Conservation (phyloP, 2,888 invertebrate genomes). For the Boloria euphrosyne region DNA sequence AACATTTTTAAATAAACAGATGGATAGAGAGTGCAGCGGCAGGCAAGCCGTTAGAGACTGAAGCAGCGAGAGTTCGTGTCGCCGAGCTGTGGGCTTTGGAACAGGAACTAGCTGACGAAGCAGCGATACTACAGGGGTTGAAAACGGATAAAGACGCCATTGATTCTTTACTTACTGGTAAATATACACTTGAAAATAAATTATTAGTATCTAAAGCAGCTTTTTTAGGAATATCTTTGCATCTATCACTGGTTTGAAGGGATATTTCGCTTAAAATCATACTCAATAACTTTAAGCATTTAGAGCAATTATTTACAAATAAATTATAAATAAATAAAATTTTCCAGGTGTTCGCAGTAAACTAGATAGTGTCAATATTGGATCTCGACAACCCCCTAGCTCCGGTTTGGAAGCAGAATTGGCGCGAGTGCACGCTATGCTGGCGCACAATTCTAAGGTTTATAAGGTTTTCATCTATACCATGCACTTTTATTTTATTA, state of each 20-base stretch:
- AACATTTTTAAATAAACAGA: slow-evolving; percentile 65
- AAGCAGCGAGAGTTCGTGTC: slow-evolving; percentile 73
- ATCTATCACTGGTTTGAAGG: too few relatives aligned
- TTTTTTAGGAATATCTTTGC: too few relatives aligned
- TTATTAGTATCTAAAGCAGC: too few relatives aligned
- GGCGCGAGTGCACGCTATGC: slow-evolving; percentile 90
- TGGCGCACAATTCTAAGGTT: slow-evolving; percentile 96
- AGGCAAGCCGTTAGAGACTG: slow-evolving; percentile 83
- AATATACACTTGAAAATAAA: slow-evolving; percentile 9
- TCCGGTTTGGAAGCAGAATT: slow-evolving; percentile 88
- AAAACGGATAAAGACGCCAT: slow-evolving; percentile 76
- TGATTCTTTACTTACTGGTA: slow-evolving; percentile 72
- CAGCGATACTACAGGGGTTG: slow-evolving; percentile 72
- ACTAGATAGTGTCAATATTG: slow-evolving; percentile 59
- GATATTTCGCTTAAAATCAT: too few relatives aligned
- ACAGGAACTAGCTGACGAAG: slow-evolving; percentile 77
- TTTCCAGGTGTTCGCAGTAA: slow-evolving; percentile 68
- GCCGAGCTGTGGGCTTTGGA: slow-evolving; percentile 78
- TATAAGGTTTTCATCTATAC: slow-evolving; percentile 85
- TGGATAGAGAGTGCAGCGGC: slow-evolving; percentile 89
- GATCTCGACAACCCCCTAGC: slow-evolving; percentile 36
- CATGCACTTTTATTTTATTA: slow-evolving; percentile 74
- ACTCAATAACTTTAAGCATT: too few relatives aligned
- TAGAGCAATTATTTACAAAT: not conserved
- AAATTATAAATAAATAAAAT: not conserved